Evolutionary conservation across 1,140 invertebrate species (phyloP).

Genomic region (Trachymyrmex septentrionalis): DNA sequence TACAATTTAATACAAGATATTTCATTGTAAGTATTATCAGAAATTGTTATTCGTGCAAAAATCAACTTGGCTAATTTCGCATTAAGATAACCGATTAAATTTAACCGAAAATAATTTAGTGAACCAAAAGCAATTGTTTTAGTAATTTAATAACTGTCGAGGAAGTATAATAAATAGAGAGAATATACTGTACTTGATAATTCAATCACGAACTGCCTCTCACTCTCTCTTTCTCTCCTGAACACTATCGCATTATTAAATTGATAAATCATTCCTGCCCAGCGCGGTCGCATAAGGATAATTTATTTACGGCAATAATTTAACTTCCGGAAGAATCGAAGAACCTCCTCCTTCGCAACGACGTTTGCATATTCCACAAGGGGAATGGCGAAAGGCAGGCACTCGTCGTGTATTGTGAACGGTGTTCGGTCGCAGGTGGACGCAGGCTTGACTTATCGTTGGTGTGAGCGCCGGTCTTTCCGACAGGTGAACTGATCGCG

Average conservation of each 20-base stretch:
- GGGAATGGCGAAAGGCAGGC: slow-evolving; percentile 36
- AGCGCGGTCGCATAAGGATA: not conserved
- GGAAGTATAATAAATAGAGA: not conserved
- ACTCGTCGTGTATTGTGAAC: slow-evolving; percentile 33
- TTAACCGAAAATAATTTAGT: not conserved
- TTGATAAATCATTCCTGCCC: not conserved
- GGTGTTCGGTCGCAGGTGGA: slow-evolving; percentile 55
- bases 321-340: slow-evolving; percentile 36
- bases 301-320: slow-evolving; percentile 49
- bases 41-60: not conserved
- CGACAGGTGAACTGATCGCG: slow-evolving; percentile 65
- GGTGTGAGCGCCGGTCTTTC: slow-evolving; percentile 28
- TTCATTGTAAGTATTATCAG: not conserved
- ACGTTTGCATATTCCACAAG: slow-evolving; percentile 4
- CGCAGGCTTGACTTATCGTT: slow-evolving; percentile 42
- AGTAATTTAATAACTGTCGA: not conserved
- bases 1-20: not conserved
- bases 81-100: not conserved
- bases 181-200: not conserved
- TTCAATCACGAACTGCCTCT: not conserved
- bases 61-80: not conserved
- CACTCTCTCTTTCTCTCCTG: not conserved
- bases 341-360: slow-evolving; percentile 22
- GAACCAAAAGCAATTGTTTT: not conserved
- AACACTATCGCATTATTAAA: not conserved